Conservation (phyloP, 2,797 vertebrate genomes). For the Ceryle rudis region DNA sequence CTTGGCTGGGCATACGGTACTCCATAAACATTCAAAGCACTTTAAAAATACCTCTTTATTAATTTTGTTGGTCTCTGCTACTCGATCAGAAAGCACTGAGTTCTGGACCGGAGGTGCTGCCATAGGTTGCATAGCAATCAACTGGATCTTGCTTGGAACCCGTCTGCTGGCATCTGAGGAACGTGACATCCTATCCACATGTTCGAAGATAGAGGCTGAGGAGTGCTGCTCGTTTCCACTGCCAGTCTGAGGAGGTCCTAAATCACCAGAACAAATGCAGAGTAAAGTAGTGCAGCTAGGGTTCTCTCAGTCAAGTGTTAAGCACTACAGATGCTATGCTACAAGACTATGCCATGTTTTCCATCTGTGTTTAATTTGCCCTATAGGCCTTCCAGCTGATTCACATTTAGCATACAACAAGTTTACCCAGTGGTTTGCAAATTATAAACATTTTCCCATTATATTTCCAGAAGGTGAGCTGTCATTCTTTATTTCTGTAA, state of each 20-base stretch:
- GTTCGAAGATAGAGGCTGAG: constrained; percentile 96
- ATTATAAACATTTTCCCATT: constrained; percentile 2
- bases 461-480: constrained; percentile 26
- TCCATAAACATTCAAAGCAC: background rate
- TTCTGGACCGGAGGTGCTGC: constrained; percentile 86
- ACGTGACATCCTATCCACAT: constrained; percentile 92
- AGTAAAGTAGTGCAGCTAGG: background rate
- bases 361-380: constrained; percentile 6
- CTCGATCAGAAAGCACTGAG: constrained; percentile 85
- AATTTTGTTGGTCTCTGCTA: constrained; percentile 88
- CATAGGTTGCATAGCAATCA: constrained; percentile 96
- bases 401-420: background rate
- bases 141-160: constrained; percentile 92
- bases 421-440: background rate
- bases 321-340: background rate
- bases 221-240: constrained; percentile 90
- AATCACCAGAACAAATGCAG: constrained; percentile 1
- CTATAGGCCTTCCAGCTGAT: constrained; percentile 18
- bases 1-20: background rate
- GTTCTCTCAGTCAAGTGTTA: background rate
- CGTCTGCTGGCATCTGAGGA: constrained; percentile 88
- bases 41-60: constrained; percentile 87
- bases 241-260: constrained; percentile 83
- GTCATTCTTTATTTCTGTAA: constrained; percentile 36
- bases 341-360: background rate